Evolutionary conservation across 2,797 vertebrate species (phyloP).

Genomic region (Lagodon rhomboides): DNA sequence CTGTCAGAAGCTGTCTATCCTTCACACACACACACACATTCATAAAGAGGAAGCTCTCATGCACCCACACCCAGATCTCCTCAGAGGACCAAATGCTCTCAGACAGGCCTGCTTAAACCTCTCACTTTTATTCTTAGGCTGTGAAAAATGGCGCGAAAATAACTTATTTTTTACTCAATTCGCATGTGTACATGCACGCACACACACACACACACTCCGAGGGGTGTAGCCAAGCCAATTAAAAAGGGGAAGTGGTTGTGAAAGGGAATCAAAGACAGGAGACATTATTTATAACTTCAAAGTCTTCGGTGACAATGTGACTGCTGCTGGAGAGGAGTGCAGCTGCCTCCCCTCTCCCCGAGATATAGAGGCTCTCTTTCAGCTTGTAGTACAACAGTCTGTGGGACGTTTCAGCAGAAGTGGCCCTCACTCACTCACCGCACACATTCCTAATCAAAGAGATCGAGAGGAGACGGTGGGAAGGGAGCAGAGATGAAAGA

Average conservation of each 20-base stretch:
- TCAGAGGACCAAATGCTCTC: constrained; percentile 44
- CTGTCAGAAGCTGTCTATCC: constrained; percentile 26
- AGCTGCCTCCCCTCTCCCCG: constrained; percentile 32
- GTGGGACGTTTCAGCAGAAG: constrained; percentile 29
- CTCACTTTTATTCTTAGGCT: constrained; percentile 41
- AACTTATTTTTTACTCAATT: constrained; percentile 15
- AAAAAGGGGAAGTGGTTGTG: constrained; percentile 41
- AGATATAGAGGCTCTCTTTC: constrained; percentile 35
- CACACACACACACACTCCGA: constrained; percentile 6
- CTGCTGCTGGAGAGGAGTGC: constrained; percentile 31
- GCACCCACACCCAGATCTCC: constrained; percentile 41
- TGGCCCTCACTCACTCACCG: constrained; percentile 11
- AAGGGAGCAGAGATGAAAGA: constrained; percentile 53
- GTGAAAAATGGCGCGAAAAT: constrained; percentile 35
- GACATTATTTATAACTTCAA: constrained; percentile 71
- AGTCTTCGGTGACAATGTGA: constrained; percentile 53
- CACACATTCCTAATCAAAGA: constrained; percentile 33
- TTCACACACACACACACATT: constrained; percentile 24
- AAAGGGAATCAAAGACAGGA: constrained; percentile 39
- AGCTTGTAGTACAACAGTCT: constrained; percentile 34
- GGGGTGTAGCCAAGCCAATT: constrained; percentile 52
- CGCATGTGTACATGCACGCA: neutral
- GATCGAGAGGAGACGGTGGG: constrained; percentile 5
- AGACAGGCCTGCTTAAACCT: constrained; percentile 51
- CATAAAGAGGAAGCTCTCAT: constrained; percentile 6